These are phyloP conservation scores for Cantharis rustica DNA, from an alignment of 2,888 invertebrate species.

Conservation along the genomic window DNA sequence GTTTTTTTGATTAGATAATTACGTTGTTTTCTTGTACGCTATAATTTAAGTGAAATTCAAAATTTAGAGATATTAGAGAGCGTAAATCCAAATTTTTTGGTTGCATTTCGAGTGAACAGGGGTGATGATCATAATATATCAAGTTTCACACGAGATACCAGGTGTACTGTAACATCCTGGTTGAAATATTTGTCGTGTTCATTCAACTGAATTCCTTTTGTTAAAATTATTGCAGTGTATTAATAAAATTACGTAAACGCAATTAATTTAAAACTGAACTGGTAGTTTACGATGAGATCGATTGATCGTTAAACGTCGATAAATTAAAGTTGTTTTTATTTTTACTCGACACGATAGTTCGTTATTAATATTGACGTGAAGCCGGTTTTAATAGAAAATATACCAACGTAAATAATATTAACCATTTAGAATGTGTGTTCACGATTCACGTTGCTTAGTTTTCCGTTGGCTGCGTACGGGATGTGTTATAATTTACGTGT, in stretches of 20 bases:
- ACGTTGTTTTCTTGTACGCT: too few species aligned
- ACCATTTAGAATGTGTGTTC: slow-evolving; percentile 33
- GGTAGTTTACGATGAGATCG: background rate
- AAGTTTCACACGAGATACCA: background rate
- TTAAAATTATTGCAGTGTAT: background rate
- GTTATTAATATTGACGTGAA: slow-evolving; percentile 20
- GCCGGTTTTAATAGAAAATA: slow-evolving; percentile 19
- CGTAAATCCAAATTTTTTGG: too few species aligned
- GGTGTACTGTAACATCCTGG: background rate
- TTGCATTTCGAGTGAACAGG: background rate
- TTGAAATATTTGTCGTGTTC: background rate
- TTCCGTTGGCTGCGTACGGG: slow-evolving; percentile 29
- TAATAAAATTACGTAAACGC: background rate
- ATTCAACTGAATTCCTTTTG: background rate
- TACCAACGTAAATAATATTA: slow-evolving; percentile 28
- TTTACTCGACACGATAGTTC: background rate
- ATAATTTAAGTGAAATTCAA: too few species aligned
- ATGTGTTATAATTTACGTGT: slow-evolving; percentile 27
- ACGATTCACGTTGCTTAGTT: slow-evolving; percentile 33
- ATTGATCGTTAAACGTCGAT: background rate
- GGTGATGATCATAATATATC: background rate
- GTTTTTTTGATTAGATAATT: too few species aligned
- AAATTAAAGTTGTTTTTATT: background rate
- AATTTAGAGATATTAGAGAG: too few species aligned
- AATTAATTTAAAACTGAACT: background rate